Evolutionary conservation across 2,113 vertebrate species (phyloP), one percentile per base, ranked within the genome.

Genomic region (Aphelocoma coerulescens): DNA sequence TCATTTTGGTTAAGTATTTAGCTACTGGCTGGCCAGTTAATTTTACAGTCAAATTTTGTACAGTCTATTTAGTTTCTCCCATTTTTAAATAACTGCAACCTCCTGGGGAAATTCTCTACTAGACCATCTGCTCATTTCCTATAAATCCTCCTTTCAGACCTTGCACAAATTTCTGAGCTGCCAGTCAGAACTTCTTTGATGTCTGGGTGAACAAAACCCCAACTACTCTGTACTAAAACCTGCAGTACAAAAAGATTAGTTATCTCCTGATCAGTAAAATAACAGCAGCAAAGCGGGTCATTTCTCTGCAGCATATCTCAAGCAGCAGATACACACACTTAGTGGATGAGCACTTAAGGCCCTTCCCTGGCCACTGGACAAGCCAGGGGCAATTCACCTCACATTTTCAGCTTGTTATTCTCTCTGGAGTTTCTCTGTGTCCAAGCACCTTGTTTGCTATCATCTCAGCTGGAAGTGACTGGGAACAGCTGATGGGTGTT

Each of bases 31-130:
- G 68, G 79, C 39, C 76, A 93, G 92, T 86, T 91, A 81, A 96
- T 97, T 97, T 96, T 93, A 94, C 76, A 94, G 79, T 92, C 85
- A 95, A 92, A 94, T 95, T 93, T 91, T 75, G 80, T 92, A 91
- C 75, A 95, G 83, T 68, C 90, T 96, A 57, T 93, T 95, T 96
- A 72, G 84, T 94, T 96, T 89, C 44, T 96, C 88, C 88, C 80
- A 22, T 92, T 96, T 96, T 91, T 89, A 95, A 96, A 85, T 89
- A 96, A 94, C 91, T 94, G 86, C 85, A 95, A 1, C 62, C 93
- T 95, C 96, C 93, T 82, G 92, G 96, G 96, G 95, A 95, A 96
- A 96, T 96, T 92, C 79, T 96, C 79, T 85, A 71, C 72, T 72
- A 89, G 57, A 81, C 96, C 96, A 96, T 97, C 96, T 97, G 96